These are phyloP conservation scores for Odontomyia ornata DNA, from an alignment of 2,888 invertebrate genomes.

Conservation along the genomic window DNA sequence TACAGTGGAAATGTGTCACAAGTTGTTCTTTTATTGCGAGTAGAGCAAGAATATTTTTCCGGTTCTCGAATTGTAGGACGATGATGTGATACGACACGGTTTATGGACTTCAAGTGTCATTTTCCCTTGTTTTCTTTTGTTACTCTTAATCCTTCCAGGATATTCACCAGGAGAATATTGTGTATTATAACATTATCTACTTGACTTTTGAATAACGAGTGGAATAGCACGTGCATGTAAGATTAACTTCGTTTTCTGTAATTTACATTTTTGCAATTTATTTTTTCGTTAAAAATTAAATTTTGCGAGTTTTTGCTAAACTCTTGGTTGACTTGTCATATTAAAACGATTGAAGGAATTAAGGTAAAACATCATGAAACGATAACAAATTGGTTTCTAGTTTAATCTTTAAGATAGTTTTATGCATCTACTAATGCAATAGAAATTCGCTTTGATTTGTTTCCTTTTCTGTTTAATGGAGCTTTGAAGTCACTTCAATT, in stretches of 20 bases:
- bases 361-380: too few relatives aligned
- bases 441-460: too few relatives aligned
- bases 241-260: not conserved
- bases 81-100: constrained; percentile 41
- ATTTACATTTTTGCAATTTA: not conserved
- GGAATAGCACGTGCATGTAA: too few relatives aligned
- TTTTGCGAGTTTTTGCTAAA: too few relatives aligned
- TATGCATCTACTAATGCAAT: too few relatives aligned
- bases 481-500: too few relatives aligned
- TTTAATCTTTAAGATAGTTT: too few relatives aligned
- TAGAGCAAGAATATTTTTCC: constrained; percentile 16
- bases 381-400: too few relatives aligned
- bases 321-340: too few relatives aligned
- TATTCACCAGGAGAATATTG: not conserved
- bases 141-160: not conserved
- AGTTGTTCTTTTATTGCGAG: not conserved
- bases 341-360: too few relatives aligned
- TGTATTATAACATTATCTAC: constrained; percentile 3
- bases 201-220: not conserved
- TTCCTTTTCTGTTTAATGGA: too few relatives aligned
- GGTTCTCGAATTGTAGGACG: constrained; percentile 13
- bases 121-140: constrained; percentile 4
- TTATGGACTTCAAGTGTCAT: constrained; percentile 19
- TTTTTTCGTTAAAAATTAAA: not conserved
- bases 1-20: constrained; percentile 24